Percentiles rank a stretch among this genome's conserved stretches.
These are phyloP conservation scores for Hylaeus anthracinus DNA, from an alignment of 1,140 invertebrate species.

Conservation along the genomic window DNA sequence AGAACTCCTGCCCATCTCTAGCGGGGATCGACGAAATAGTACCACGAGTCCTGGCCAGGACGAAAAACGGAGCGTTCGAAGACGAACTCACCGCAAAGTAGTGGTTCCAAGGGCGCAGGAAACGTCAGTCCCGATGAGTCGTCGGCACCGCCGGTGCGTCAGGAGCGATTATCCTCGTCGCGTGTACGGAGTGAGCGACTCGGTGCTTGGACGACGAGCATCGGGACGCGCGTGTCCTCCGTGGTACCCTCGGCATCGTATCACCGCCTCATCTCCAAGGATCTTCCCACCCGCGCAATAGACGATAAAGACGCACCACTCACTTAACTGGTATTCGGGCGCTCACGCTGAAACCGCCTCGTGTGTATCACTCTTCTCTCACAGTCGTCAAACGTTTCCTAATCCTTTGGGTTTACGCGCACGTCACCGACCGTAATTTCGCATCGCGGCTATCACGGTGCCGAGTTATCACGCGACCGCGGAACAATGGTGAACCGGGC, in stretches of 20 bases:
- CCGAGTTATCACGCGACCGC: background rate
- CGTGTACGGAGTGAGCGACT: constrained; percentile 10
- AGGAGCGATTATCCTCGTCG: constrained; percentile 46
- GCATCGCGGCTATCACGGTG: background rate
- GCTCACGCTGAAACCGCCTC: constrained; percentile 2
- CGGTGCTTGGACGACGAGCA: constrained; percentile 55
- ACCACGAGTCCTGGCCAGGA: too few species aligned
- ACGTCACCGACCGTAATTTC: constrained; percentile 36
- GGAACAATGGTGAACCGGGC: background rate
- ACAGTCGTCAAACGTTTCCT: constrained; percentile 9
- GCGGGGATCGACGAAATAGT: too few species aligned
- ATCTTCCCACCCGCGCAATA: constrained; percentile 31
- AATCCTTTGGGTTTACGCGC: background rate
- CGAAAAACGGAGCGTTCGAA: background rate
- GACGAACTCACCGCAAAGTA: constrained; percentile 74
- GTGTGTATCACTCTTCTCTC: constrained; percentile 29
- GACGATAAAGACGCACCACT: constrained; percentile 43
- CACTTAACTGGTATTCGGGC: constrained; percentile 20
- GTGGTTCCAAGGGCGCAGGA: constrained; percentile 69
- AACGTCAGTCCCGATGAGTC: constrained; percentile 58
- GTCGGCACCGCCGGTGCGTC: constrained; percentile 46
- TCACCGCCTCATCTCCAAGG: constrained; percentile 64
- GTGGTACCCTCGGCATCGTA: constrained; percentile 68
- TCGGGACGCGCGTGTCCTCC: constrained; percentile 59
- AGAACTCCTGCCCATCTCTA: too few species aligned